Percentiles rank a stretch among this genome's conserved stretches.
These are phyloP conservation scores for Aptenodytes patagonicus DNA, from an alignment of 2,113 vertebrate genomes.

Conservation along the genomic window DNA sequence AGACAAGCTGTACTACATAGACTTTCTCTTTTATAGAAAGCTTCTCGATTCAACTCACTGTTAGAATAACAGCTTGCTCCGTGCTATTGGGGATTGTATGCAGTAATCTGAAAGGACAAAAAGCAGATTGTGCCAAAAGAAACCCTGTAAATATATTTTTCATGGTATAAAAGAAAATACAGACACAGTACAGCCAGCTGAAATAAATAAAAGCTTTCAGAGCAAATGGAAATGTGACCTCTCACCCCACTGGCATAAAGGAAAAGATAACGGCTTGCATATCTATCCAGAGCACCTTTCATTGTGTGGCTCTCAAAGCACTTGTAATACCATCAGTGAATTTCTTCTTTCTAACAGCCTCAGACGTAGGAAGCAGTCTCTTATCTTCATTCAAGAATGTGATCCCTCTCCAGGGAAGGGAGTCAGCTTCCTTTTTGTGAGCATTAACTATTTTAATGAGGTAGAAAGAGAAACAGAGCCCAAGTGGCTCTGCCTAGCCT, in stretches of 20 bases:
- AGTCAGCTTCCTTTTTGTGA: neutral
- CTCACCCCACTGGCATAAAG: neutral
- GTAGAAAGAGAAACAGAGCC: neutral
- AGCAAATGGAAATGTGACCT: neutral
- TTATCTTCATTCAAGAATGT: neutral
- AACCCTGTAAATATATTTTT: neutral
- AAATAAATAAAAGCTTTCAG: neutral
- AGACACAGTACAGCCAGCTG: neutral
- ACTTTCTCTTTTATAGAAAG: neutral
- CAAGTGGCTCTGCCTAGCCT: neutral
- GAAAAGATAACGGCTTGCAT: neutral
- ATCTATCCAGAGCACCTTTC: neutral
- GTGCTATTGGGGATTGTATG: neutral
- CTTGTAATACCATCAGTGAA: neutral
- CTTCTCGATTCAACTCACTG: neutral
- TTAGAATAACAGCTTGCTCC: neutral
- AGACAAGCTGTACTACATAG: neutral
- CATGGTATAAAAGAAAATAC: neutral
- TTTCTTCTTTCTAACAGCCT: neutral
- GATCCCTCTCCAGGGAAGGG: neutral
- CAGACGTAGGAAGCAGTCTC: neutral
- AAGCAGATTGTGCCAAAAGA: neutral
- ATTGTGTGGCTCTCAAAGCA: neutral
- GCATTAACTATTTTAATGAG: neutral
- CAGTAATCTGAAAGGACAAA: neutral